Conservation (phyloP, 2,113 vertebrate genomes). For the Hypocryptadius cinnamomeus region DNA sequence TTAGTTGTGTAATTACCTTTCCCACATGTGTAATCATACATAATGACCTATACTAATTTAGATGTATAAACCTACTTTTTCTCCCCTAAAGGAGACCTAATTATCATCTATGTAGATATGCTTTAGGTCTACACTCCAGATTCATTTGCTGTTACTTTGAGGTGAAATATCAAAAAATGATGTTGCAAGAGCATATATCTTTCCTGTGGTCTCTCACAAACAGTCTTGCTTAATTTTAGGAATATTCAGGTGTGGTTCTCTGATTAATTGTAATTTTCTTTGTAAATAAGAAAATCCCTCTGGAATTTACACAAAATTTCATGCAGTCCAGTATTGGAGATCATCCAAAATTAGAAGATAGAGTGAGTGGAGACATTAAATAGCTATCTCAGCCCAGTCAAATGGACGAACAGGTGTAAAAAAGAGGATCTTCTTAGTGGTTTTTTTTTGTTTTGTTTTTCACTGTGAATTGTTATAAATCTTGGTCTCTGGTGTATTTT, state of each 20-base stretch:
- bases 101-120: fast-evolving
- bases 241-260: neutral
- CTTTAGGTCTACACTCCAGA: neutral
- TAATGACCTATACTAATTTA: neutral
- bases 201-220: neutral
- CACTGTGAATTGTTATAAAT: neutral
- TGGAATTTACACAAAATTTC: neutral
- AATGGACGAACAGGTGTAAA: neutral
- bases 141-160: neutral
- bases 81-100: neutral
- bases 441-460: neutral
- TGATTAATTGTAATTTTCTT: neutral
- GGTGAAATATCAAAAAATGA: neutral
- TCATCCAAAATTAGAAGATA: neutral
- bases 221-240: neutral
- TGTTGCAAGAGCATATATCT: neutral
- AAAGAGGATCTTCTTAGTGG: neutral
- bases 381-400: neutral
- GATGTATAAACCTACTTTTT: neutral
- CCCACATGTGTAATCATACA: neutral
- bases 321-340: neutral
- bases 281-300: neutral
- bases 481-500: neutral
- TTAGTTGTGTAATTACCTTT: neutral
- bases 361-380: neutral